Percentiles rank a stretch among this genome's conserved stretches.
Evolutionary conservation across 2,888 invertebrate genomes (phyloP).

Genomic region (Cosmopolites sordidus): DNA sequence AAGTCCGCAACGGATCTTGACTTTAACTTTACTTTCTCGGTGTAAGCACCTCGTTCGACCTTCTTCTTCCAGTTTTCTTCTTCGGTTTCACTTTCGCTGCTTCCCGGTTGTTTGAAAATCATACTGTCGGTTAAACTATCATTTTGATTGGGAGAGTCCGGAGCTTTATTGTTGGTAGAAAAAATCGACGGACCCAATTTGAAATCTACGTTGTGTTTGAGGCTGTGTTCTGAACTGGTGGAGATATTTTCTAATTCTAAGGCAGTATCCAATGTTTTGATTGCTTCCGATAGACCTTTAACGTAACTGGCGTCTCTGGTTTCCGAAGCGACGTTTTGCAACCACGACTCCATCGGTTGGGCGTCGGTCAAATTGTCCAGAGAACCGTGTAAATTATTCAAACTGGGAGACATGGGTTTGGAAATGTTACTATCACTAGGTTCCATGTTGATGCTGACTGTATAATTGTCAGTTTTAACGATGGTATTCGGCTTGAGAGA

Average conservation of each 20-base stretch:
- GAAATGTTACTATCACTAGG: constrained; percentile 41
- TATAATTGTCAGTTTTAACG: constrained; percentile 50
- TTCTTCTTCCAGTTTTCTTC: constrained; percentile 60
- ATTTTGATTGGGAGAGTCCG: constrained; percentile 20
- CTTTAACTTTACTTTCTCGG: constrained; percentile 62
- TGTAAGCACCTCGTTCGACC: constrained; percentile 57
- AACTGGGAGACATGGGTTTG: constrained; percentile 50
- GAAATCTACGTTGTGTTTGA: constrained; percentile 32
- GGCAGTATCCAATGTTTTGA: constrained; percentile 61
- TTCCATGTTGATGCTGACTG: constrained; percentile 28
- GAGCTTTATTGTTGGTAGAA: constrained; percentile 1
- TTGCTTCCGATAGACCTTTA: constrained; percentile 58
- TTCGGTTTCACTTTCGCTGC: constrained; percentile 59
- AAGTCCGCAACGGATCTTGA: constrained; percentile 64
- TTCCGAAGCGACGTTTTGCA: constrained; percentile 53
- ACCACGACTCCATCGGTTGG: constrained; percentile 54
- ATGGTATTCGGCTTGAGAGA: constrained; percentile 63
- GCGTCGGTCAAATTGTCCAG: constrained; percentile 49
- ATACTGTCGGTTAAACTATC: constrained; percentile 39
- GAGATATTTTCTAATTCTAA: constrained; percentile 57
- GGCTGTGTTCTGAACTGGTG: constrained; percentile 54
- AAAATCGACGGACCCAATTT: constrained; percentile 40
- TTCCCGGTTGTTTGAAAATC: constrained; percentile 36
- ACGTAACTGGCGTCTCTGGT: constrained; percentile 35
- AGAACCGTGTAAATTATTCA: constrained; percentile 67